Base-by-base conservation (phyloP, 2,888 invertebrate species). In the Pecten maximus region DNA sequence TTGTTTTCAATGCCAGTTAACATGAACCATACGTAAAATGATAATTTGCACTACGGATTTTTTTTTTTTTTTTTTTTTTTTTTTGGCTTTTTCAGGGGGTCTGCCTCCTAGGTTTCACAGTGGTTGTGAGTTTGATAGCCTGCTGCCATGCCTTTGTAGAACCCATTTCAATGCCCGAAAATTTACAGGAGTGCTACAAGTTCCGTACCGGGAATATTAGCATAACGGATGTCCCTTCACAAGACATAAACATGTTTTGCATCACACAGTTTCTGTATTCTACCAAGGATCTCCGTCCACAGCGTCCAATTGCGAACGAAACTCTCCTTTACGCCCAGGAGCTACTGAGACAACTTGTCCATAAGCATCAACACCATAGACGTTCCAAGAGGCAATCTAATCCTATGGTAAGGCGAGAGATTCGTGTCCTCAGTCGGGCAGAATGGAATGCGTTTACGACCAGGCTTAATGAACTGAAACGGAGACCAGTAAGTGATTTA, bases 231-330 rank as follows among this genome's bases (percentile, higher is more conserved):
- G 23, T 60, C 23, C 60, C 60, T 23, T 60, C 60, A 23, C 60
- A 60, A 60, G 60, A 60, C 60, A 60, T 60, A 2, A 60, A 60
- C n/a, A 60, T 60, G 60, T 60, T n/a, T 60, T 60, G n/a, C 23
- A 60, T 60, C 23, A 23, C n/a, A 6, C 60, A 60, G n/a, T 60
- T 60, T 23, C 60, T 60, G 6, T 60, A 60, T 23, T 23, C 60
- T 23, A 60, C 60, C 19, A 60, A 19, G 23, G 23, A 60, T 23
- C 23, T 60, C 6, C 60, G 60, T 60, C 60, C n/a, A 23, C n/a
- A 60, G 23, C 60, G 60, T 60, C 60, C 60, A 4, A n/a, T 60
- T n/a, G 60, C 60, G 6, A 60, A 60, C n/a, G 60, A 60, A 60
- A 60, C 60, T 2, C 19, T 60, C 60, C 60, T 60, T 16, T 60